These are phyloP conservation scores for Macrochelys suwanniensis DNA, from an alignment of 2,797 vertebrate genomes.

Conservation along the genomic window DNA sequence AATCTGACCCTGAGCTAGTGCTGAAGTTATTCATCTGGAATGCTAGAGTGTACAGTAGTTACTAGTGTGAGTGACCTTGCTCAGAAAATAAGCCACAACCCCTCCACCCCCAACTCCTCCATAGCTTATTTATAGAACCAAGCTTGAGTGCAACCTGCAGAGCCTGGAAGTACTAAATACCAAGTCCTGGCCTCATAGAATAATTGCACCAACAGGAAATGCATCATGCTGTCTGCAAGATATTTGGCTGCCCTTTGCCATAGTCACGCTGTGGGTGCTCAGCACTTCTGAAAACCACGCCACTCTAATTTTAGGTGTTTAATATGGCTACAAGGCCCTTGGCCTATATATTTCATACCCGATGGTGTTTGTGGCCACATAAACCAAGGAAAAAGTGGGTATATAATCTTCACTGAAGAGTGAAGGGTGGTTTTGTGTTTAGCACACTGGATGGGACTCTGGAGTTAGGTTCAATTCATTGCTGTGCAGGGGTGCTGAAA, in stretches of 20 bases:
- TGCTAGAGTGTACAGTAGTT: accelerated
- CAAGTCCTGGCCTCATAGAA: neutral
- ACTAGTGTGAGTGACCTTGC: neutral
- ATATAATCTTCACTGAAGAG: neutral
- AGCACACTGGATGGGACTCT: neutral
- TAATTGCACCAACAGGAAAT: neutral
- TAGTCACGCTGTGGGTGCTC: neutral
- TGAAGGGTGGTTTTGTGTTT: neutral
- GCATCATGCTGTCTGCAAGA: neutral
- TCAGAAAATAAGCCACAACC: neutral
- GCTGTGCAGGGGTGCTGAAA: no score
- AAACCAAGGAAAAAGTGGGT: neutral
- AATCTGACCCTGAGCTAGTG: accelerated
- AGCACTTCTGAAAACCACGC: neutral
- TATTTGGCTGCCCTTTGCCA: neutral
- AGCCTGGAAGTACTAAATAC: neutral
- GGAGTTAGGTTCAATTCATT: neutral
- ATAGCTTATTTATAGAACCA: neutral
- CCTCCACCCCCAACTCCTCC: neutral
- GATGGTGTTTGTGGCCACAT: neutral
- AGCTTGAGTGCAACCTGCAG: neutral
- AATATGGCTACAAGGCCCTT: neutral
- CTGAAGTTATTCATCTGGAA: accelerated
- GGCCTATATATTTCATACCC: neutral
- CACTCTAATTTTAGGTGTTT: neutral